phyloP scores from a whole-genome alignment of 2,113 vertebrate species.

The Onychostruthus taczanowskii region DNA sequence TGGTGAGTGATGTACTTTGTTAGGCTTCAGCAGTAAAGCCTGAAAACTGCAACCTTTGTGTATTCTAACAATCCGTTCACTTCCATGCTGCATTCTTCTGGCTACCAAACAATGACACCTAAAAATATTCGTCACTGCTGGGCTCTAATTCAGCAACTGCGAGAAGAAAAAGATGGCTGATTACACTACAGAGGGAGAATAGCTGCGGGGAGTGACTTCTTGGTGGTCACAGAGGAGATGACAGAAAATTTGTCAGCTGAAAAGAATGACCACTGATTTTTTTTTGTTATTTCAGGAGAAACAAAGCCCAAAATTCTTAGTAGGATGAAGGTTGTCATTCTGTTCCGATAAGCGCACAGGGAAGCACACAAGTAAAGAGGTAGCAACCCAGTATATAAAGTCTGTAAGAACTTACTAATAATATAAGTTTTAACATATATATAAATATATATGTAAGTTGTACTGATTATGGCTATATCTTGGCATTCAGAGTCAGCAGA shows the following conservation, averaged over 20 bases:
- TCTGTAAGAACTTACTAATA: not conserved
- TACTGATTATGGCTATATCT: not conserved
- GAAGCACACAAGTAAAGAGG: not conserved
- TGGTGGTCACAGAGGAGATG: not conserved
- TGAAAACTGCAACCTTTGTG: not conserved
- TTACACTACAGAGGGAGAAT: not conserved
- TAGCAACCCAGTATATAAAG: not conserved
- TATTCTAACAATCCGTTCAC: not conserved
- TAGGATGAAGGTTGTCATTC: not conserved
- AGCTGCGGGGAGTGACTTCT: not conserved
- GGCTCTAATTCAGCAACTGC: not conserved
- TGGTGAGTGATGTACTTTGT: not conserved
- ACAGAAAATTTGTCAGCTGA: not conserved
- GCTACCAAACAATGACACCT: not conserved
- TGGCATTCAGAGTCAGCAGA: not conserved
- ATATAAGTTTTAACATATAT: not conserved
- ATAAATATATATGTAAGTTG: too few species aligned
- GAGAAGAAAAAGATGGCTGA: not conserved
- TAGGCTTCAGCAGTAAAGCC: not conserved
- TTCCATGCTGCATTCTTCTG: not conserved
- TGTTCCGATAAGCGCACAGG: fast-evolving
- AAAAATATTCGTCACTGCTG: not conserved
- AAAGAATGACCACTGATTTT: not conserved
- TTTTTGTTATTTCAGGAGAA: not conserved
- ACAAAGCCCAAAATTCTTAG: not conserved